Evolutionary conservation across 2,888 invertebrate species (phyloP).

Genomic region (Coenonympha arcania): DNA sequence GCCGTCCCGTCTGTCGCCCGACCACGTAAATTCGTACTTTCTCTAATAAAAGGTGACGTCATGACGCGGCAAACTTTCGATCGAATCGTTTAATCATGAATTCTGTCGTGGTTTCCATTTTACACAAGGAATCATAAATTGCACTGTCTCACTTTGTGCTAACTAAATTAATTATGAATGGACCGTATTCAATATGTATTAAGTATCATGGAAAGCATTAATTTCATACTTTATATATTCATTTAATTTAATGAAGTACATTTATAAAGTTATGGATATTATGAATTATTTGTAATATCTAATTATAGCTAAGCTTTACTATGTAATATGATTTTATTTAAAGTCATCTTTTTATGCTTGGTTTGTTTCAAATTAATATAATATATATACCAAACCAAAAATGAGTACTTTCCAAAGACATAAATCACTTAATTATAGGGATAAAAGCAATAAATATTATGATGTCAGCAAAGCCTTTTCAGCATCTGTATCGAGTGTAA

Average conservation of each 20-base stretch:
- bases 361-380: no score
- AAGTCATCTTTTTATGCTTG: no score
- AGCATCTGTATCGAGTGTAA: conserved; percentile 36
- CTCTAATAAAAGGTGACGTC: conserved; percentile 70
- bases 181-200: not conserved
- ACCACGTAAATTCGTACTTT: conserved; percentile 59
- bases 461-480: conserved; percentile 33
- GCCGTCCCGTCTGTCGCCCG: conserved; percentile 46
- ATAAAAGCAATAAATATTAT: conserved; percentile 28
- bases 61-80: conserved; percentile 46
- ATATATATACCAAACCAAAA: not conserved
- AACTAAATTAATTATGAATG: not conserved
- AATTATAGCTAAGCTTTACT: no score
- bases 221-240: not conserved
- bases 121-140: conserved; percentile 23
- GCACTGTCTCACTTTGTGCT: conserved; percentile 26
- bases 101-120: conserved; percentile 11
- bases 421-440: conserved; percentile 9
- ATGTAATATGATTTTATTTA: no score
- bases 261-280: no score
- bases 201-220: not conserved
- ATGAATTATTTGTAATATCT: no score
- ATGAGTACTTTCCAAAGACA: not conserved
- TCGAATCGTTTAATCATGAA: conserved; percentile 33
- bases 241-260: no score